Conservation (phyloP, 2,888 invertebrate genomes). For the Cremastinae sp. region DNA sequence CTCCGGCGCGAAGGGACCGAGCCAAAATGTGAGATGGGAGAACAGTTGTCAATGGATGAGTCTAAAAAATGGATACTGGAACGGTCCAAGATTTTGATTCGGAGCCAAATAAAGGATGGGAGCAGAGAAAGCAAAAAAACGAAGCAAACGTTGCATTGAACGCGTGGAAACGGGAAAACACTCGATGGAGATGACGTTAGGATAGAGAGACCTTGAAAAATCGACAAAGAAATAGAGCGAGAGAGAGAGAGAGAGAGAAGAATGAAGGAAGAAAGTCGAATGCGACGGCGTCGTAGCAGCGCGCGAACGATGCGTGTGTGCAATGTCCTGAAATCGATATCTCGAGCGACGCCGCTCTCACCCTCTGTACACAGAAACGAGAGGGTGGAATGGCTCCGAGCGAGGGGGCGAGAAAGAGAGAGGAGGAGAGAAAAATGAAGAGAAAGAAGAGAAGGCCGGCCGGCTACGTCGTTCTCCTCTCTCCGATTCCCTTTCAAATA, state of each 20-base stretch:
- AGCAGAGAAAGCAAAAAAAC: neutral
- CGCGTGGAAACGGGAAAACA: conserved; percentile 34
- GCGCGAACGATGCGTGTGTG: conserved; percentile 59
- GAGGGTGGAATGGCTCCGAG: conserved; percentile 47
- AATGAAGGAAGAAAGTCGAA: conserved; percentile 42
- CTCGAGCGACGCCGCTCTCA: conserved; percentile 60
- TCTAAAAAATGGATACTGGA: conserved; percentile 25
- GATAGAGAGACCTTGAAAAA: conserved; percentile 25
- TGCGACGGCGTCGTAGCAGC: conserved; percentile 58
- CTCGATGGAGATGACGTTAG: conserved; percentile 29
- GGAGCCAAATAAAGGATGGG: conserved; percentile 14
- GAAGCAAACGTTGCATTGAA: conserved; percentile 23
- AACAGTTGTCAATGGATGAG: conserved; percentile 31
- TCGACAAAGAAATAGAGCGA: neutral
- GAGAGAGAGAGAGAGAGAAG: conserved; percentile 15
- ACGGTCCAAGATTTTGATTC: conserved; percentile 18
- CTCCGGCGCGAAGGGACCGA: neutral
- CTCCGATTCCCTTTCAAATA: conserved; percentile 57
- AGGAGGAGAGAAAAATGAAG: neutral
- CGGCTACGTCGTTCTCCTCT: conserved; percentile 55
- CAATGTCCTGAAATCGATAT: conserved; percentile 64
- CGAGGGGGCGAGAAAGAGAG: conserved; percentile 8
- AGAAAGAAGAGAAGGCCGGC: conserved; percentile 47
- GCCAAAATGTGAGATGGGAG: too few species aligned
- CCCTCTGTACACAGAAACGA: conserved; percentile 43